Conservation (phyloP, 2,797 vertebrate genomes). For the Cheirogaleus major region DNA sequence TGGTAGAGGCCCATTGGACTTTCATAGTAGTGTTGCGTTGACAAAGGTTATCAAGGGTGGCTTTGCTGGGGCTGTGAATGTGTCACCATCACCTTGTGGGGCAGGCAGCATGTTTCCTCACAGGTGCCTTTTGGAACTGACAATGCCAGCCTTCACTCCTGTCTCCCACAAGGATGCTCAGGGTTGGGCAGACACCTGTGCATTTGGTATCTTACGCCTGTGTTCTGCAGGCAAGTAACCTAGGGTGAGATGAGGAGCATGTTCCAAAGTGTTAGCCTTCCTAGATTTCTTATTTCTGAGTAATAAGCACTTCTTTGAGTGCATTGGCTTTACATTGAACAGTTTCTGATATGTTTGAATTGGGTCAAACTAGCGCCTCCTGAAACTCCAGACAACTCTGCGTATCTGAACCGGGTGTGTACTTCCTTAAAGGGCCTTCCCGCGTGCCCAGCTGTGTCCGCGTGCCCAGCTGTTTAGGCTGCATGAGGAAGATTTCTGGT, state of each 20-base stretch:
- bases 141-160: no score
- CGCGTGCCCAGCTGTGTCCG: background rate
- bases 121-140: background rate
- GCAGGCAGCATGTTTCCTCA: background rate
- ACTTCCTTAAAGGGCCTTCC: background rate
- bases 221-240: background rate
- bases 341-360: background rate
- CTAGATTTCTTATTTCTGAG: background rate
- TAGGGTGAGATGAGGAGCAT: background rate
- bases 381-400: background rate
- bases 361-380: background rate
- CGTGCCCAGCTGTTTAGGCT: background rate
- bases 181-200: background rate
- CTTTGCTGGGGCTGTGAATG: background rate
- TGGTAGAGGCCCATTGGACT: background rate
- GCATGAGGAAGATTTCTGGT: background rate
- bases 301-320: background rate
- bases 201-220: background rate
- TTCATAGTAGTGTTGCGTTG: background rate
- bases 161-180: background rate
- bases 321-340: background rate
- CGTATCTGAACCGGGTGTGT: fast-evolving
- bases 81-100: background rate
- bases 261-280: background rate
- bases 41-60: background rate